These are phyloP conservation scores for Tinea trinotella DNA, from an alignment of 2,888 invertebrate genomes.

Conservation along the genomic window DNA sequence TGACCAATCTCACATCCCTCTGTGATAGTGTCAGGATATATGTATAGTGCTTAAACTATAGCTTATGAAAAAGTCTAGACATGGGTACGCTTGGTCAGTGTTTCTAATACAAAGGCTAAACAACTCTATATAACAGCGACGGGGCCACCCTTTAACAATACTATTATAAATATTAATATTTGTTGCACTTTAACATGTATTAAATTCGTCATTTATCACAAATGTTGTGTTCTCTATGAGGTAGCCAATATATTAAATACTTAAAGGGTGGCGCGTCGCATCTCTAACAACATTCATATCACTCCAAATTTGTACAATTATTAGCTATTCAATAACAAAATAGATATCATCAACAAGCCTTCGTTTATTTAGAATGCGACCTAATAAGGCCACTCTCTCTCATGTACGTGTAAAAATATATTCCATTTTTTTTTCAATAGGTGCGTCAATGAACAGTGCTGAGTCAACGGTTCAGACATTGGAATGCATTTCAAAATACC, in stretches of 20 bases:
- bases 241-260: conserved; percentile 6
- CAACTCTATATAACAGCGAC: not conserved
- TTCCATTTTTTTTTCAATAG: conserved; percentile 25
- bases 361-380: conserved; percentile 2
- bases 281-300: not conserved
- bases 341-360: conserved; percentile 2
- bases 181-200: not conserved
- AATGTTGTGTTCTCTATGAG: conserved; percentile 5
- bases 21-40: conserved; percentile 54
- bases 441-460: conserved; percentile 65
- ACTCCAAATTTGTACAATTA: conserved; percentile 4
- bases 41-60: not conserved
- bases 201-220: conserved; percentile 12
- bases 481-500: conserved; percentile 65
- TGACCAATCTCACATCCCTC: conserved; percentile 60
- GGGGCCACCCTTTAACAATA: not conserved
- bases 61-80: not conserved
- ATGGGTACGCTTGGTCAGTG: not conserved
- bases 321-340: not conserved
- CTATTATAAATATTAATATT: not conserved
- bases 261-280: not conserved
- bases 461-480: conserved; percentile 53
- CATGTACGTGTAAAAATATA: conserved; percentile 4
- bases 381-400: not conserved
- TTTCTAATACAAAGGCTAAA: conserved; percentile 1